Evolutionary conservation across 2,888 invertebrate genomes (phyloP), one percentile per base, ranked within the genome.

Genomic region (Tipula vernalis): DNA sequence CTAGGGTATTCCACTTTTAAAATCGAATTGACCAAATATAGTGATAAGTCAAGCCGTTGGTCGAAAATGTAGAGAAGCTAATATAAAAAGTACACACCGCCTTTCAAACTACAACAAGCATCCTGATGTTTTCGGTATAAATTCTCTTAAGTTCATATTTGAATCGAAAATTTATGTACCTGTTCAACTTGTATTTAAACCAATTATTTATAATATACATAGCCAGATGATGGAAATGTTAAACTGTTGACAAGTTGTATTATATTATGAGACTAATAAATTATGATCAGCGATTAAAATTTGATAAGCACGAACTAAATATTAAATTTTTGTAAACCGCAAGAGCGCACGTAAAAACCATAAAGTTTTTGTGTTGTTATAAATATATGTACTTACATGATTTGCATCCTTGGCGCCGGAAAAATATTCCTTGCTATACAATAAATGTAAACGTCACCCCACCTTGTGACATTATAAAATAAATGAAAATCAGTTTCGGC

Each of bases 401-500:
- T 91, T 87, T 90, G 90, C 86, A 91, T 88, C 87, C 90, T 89
- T 47, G 91, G 91, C 87, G 90, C 90, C 39, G 91, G 91, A 88
- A 90, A 91, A 57, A 91, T 91, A 89, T 91, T 90, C 88, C 91
- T 90, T 87, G 91, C 91, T 83, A 90, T 90, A 88, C 91, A 91
- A 89, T 90, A 90, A 36, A 91, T 90, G 89, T 91, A 91, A 88
- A 91, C 90, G 87, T 90, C 86, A 42, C 87, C 87, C 36, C 28
- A 89, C 86, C 90, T 89, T 88, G 91, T 90, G 89, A 90, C 90
- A 89, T 90, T 90, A 83, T 91, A 90, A 89, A 90, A 90, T 88
- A 91, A 89, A 88, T 90, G 90, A 89, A 91, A 91, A 89, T 91
- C 91, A 88, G 91, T 91, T 89, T 91, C 91, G 89, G 91, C 91